Base-by-base conservation (phyloP, 1,140 invertebrate species). In the Homalodisca vitripennis region DNA sequence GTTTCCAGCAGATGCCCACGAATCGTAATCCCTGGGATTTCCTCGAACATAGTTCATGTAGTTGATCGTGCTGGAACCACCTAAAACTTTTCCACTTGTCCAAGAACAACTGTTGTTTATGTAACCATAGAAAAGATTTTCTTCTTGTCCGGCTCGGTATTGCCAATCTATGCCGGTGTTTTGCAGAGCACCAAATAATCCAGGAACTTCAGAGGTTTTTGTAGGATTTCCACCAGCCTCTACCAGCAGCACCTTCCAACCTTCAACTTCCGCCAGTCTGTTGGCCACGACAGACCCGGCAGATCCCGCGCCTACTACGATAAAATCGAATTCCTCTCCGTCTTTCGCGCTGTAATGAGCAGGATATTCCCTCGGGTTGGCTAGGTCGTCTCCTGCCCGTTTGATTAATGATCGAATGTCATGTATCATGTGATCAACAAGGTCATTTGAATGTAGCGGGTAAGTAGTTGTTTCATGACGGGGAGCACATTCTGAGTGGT, bases 151-250 rank as follows among this genome's bases (percentile, higher is more conserved):
- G 0, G 91, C 95, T 80, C 92, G 92, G 78, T 95, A 96, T 68
- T 88, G 85, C 93, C 94, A 97, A 78, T 97, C 94, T 67, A 94
- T 78, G 75, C 92, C 89, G 65, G 89, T 91, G 63, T 93, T 80
- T 78, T 95, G 93, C 17, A 95, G 79, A 76, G 93, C 94, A 0
- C 90, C 92, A 0, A 92, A 90, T 71, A 94, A 75, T 46, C 91
- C 90, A 10, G 93, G 93, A 22, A 95, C 91, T 75, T 94, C 92
- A 0, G 89, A 90, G 57, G 94, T 89, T 78, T 93, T 90, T 77
- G 92, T 93, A 76, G 96, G 94, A 73, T 95, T 91, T 2, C 89
- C 91, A 2, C 95, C 95, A 12, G 92, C 93, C 81, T 98, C 95
- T 29, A 98, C 77, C 1, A 97, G 80, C 26, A 97, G 81, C 0